Percentiles rank a stretch among this genome's conserved stretches.
Evolutionary conservation across 2,113 vertebrate species (phyloP).

Genomic region (Phylloscopus trochiloides): DNA sequence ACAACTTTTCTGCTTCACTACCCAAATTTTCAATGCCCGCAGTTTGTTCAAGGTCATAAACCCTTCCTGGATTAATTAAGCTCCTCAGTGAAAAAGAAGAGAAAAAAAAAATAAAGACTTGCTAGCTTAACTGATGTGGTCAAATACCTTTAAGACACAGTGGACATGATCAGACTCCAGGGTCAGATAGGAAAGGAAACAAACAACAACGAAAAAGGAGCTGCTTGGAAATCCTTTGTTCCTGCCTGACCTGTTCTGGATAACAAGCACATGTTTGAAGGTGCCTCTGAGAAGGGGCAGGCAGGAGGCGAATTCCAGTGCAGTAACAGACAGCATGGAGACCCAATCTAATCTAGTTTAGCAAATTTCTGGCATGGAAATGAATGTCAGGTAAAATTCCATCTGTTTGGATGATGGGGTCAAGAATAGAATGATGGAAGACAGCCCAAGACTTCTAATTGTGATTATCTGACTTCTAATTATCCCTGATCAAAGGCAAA

Average conservation of each 20-base stretch:
- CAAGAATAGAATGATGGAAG: constrained; percentile 61
- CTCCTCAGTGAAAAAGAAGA: neutral
- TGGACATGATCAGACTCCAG: constrained; percentile 9
- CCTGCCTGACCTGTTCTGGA: neutral
- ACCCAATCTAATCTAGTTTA: constrained; percentile 66
- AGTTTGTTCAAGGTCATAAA: constrained; percentile 69
- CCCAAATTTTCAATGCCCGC: constrained; percentile 62
- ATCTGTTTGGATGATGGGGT: constrained; percentile 56
- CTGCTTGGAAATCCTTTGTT: constrained; percentile 45
- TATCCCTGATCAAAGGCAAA: constrained; percentile 72
- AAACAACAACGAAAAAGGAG: constrained; percentile 45
- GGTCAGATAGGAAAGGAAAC: constrained; percentile 30
- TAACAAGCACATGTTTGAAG: constrained; percentile 55
- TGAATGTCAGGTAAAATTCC: constrained; percentile 72
- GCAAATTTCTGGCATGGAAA: constrained; percentile 70
- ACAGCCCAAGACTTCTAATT: constrained; percentile 67
- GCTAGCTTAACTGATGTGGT: constrained; percentile 34
- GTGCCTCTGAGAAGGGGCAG: constrained; percentile 59
- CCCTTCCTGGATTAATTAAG: constrained; percentile 69
- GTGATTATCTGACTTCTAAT: constrained; percentile 72
- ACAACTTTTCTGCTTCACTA: constrained; percentile 62
- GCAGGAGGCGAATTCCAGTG: constrained; percentile 43
- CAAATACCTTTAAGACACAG: constrained; percentile 35
- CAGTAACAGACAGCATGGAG: constrained; percentile 60
- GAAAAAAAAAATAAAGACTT: neutral